phyloP scores from a whole-genome alignment of 2,797 vertebrate species.

The Myotis planiceps region DNA sequence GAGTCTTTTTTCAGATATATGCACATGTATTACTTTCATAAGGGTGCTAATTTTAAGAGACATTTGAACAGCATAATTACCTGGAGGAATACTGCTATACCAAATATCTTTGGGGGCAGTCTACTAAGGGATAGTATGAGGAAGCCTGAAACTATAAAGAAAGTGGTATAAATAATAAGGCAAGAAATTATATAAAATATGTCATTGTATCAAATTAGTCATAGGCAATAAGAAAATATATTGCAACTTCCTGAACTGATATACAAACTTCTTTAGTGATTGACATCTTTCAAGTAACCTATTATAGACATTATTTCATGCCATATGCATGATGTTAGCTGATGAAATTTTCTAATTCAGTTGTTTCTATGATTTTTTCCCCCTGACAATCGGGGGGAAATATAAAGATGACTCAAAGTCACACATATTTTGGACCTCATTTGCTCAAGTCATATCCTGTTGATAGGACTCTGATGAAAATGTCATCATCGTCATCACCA shows the following conservation, averaged over 20 bases:
- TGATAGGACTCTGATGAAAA: conserved; percentile 29
- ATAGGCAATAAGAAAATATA: background rate
- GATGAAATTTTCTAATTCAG: background rate
- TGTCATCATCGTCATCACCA: background rate
- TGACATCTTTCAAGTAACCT: background rate
- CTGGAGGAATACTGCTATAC: background rate
- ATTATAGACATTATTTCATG: background rate
- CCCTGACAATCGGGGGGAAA: background rate
- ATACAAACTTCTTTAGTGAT: background rate
- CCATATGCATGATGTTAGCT: background rate
- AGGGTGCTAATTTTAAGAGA: conserved; percentile 36
- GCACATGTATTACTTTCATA: background rate
- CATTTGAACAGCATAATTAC: background rate
- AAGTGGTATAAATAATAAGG: background rate
- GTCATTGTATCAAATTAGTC: background rate
- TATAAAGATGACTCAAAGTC: conserved; percentile 38
- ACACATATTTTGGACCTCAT: conserved; percentile 20
- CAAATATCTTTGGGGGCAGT: background rate
- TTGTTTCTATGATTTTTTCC: conserved; percentile 1
- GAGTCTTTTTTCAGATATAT: background rate
- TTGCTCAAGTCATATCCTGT: conserved; percentile 28
- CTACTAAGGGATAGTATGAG: background rate
- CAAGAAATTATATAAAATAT: background rate
- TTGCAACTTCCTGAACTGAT: background rate
- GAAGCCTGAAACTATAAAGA: background rate